A percentile compares a stretch with the other conserved stretches of the same genome.
These are phyloP conservation scores for Dichetophora obliterata DNA, from an alignment of 2,888 invertebrate genomes.

Conservation along the genomic window DNA sequence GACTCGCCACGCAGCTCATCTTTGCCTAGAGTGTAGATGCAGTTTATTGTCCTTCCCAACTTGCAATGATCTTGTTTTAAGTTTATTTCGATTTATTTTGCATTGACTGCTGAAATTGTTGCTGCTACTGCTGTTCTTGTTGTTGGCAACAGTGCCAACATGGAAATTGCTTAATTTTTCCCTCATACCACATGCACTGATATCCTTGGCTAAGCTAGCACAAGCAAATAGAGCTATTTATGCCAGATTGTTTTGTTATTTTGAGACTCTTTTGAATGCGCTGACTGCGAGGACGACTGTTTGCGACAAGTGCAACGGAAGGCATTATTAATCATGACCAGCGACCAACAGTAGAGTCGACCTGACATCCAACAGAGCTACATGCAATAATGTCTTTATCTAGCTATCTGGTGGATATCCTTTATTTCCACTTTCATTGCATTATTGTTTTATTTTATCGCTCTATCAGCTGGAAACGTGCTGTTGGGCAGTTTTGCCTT, in stretches of 20 bases:
- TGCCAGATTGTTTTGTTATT: constrained; percentile 30
- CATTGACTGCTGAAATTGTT: constrained; percentile 42
- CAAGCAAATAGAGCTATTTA: constrained; percentile 44
- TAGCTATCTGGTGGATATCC: neutral
- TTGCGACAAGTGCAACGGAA: constrained; percentile 16
- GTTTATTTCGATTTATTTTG: constrained; percentile 14
- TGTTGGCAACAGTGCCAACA: constrained; percentile 17
- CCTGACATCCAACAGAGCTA: neutral
- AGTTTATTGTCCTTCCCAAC: constrained; percentile 55
- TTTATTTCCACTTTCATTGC: neutral
- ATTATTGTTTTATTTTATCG: neutral
- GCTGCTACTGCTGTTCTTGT: neutral
- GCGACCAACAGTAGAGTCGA: neutral
- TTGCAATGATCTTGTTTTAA: constrained; percentile 58
- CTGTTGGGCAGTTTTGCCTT: neutral
- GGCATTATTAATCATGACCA: constrained; percentile 20
- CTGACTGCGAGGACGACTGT: neutral
- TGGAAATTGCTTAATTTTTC: constrained; percentile 33
- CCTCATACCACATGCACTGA: neutral
- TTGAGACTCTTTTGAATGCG: neutral
- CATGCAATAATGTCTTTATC: neutral
- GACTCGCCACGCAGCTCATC: neutral
- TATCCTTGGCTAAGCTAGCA: neutral
- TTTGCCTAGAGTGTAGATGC: constrained; percentile 38
- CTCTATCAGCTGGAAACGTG: neutral